Conservation (phyloP, 2,113 vertebrate species). For the Ceyx cyanopectus region DNA sequence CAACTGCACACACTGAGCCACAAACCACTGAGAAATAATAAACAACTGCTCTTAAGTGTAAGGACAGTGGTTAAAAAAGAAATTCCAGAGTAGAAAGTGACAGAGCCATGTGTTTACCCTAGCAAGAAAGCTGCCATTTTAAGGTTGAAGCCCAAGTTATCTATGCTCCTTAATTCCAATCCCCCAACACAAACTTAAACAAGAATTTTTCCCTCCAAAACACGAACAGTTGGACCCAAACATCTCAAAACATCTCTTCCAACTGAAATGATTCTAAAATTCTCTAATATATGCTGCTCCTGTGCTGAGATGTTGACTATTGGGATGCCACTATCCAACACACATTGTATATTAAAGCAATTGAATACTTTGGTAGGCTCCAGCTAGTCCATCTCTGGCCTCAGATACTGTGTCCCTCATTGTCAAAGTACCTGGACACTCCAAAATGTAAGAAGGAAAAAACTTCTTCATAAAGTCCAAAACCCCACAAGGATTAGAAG, state of each 20-base stretch:
- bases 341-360: neutral
- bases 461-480: neutral
- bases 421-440: neutral
- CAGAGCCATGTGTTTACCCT: neutral
- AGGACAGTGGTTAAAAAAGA: neutral
- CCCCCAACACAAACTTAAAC: neutral
- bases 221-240: neutral
- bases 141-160: neutral
- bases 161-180: neutral
- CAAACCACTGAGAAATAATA: neutral
- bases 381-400: neutral
- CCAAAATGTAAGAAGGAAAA: neutral
- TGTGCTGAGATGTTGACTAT: neutral
- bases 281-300: neutral
- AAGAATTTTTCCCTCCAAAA: neutral
- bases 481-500: neutral
- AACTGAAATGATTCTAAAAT: no score
- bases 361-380: neutral
- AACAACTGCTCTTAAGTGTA: neutral
- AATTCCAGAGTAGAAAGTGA: neutral
- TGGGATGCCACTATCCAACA: neutral
- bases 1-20: neutral
- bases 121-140: neutral
- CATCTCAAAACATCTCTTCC: neutral
- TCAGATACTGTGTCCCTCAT: neutral